These are phyloP conservation scores for Notodonta ziczac DNA, from an alignment of 2,888 invertebrate genomes.

Conservation along the genomic window DNA sequence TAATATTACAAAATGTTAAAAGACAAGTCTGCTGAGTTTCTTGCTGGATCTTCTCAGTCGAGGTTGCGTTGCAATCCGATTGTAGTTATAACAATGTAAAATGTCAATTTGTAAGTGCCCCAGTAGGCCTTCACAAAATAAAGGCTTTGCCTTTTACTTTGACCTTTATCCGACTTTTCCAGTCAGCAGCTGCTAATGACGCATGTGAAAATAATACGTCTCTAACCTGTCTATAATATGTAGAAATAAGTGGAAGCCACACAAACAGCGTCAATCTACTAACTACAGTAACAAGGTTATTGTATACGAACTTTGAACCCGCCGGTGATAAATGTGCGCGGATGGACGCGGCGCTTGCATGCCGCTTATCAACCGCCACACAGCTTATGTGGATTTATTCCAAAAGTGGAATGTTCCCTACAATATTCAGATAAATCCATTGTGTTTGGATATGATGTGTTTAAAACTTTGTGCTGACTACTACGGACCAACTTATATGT, in stretches of 20 bases:
- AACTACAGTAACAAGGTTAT: constrained; percentile 47
- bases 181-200: neutral
- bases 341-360: constrained; percentile 57
- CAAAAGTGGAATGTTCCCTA: neutral
- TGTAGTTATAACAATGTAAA: no score
- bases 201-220: constrained; percentile 9
- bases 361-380: constrained; percentile 63
- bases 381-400: constrained; percentile 20
- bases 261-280: constrained; percentile 39
- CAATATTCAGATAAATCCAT: constrained; percentile 8
- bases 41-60: no score
- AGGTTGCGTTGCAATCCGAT: no score
- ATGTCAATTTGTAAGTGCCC: no score
- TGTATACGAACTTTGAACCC: constrained; percentile 73
- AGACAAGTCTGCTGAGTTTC: no score
- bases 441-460: neutral
- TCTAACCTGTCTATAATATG: constrained; percentile 19
- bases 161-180: neutral
- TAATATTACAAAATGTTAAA: no score
- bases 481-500: no score
- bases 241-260: constrained; percentile 9
- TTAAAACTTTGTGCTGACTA: no score
- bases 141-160: no score
- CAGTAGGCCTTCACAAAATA: neutral
- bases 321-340: constrained; percentile 63